These are phyloP conservation scores for Scortum barcoo DNA, from an alignment of 2,113 vertebrate genomes.

Conservation along the genomic window DNA sequence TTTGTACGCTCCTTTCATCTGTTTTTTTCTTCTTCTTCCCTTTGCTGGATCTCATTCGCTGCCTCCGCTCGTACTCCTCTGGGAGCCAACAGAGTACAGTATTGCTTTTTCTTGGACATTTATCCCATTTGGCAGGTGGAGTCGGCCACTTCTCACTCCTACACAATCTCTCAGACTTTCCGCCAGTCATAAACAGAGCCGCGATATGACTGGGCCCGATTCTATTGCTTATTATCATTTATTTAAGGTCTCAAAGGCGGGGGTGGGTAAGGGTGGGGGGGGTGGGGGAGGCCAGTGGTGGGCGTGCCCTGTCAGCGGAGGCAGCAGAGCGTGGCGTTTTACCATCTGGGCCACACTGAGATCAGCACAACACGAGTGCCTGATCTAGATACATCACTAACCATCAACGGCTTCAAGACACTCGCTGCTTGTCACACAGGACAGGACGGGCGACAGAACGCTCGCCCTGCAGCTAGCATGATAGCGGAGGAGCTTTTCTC, in stretches of 20 bases:
- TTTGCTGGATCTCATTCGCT: constrained; percentile 10
- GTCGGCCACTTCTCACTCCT: constrained; percentile 58
- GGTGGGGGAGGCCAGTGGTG: constrained; percentile 48
- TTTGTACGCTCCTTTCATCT: constrained; percentile 7
- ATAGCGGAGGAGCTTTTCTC: constrained; percentile 31
- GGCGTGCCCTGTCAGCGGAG: constrained; percentile 48
- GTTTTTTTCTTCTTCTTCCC: constrained; percentile 2
- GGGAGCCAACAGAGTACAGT: constrained; percentile 33
- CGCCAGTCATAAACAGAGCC: constrained; percentile 30
- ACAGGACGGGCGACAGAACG: constrained; percentile 54
- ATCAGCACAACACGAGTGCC: constrained; percentile 68
- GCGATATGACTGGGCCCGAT: constrained; percentile 28
- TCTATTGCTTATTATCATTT: constrained; percentile 65
- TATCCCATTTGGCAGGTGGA: constrained; percentile 67
- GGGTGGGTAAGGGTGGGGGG: no score
- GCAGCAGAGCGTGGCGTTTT: constrained; percentile 60
- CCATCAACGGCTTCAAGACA: constrained; percentile 63
- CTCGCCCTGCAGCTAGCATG: constrained; percentile 57
- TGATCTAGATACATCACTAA: constrained; percentile 76
- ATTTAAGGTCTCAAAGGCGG: constrained; percentile 57
- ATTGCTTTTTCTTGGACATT: constrained; percentile 42
- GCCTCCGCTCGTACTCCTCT: constrained; percentile 22
- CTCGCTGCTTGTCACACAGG: constrained; percentile 59
- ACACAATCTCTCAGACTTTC: constrained; percentile 33
- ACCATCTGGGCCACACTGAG: constrained; percentile 72